Evolutionary conservation across 2,113 vertebrate genomes (phyloP), one percentile per base, ranked within the genome.

Genomic region (Reinhardtius hippoglossoides): DNA sequence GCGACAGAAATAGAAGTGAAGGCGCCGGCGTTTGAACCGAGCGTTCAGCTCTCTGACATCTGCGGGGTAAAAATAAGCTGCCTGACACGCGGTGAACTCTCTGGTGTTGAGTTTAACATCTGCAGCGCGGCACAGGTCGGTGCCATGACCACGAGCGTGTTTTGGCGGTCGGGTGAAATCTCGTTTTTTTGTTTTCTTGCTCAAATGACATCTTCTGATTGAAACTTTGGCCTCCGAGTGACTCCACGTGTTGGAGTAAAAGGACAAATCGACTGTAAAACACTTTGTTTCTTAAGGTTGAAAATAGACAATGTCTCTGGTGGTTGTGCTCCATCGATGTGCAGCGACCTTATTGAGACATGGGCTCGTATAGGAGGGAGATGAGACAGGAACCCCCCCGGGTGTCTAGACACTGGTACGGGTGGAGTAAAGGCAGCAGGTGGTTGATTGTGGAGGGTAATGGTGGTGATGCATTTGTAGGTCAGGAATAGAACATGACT

Each of bases 1-100:
- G 31, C 27, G 26, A 76, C 87, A 84, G 78, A 88, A 90, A 89
- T 86, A 92, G 87, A 85, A 57, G 71, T 50, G 78, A 85, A 72
- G 74, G 80, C 80, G 71, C 3, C 8, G 15, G 42, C 26, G 74
- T 89, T 86, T 88, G 82, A 90, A 79, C 50, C 86, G 48, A 74
- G 82, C 87, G 73, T 76, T 88, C 80, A 82, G 80, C 84, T 79
- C 76, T 3, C 60, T 74, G 80, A 88, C 85, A 83, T 79, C 72
- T 1, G 66, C 1, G 31, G 40, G 40, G 59, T 86, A 87, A 86
- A 88, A 88, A 88, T 73, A 83, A 82, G 61, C 72, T 55, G 74
- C 44, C 73, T 74, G 59, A 64, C 44, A 78, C 1, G 13, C 0
- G n/a, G 20, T 52, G 40, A 62, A 70, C 72, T 85, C 76, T 76